These are phyloP conservation scores for Genyomyrus donnyi DNA, from an alignment of 2,113 vertebrate species.

Conservation along the genomic window DNA sequence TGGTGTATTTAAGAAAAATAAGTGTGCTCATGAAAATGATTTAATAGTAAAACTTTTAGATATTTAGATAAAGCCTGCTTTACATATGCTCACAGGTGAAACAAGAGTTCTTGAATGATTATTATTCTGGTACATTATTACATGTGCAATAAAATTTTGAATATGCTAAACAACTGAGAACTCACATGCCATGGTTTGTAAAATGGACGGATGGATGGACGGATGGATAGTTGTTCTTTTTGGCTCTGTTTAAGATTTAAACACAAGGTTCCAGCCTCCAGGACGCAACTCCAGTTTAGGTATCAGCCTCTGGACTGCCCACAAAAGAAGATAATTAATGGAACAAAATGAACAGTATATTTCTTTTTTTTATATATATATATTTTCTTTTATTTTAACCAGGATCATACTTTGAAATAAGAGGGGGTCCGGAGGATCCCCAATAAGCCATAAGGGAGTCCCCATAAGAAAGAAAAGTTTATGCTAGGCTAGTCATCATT, in stretches of 20 bases:
- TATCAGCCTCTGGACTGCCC: not conserved
- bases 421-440: not conserved
- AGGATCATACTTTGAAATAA: not conserved
- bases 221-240: not conserved
- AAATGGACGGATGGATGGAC: not conserved
- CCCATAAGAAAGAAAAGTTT: not conserved
- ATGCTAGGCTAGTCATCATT: not conserved
- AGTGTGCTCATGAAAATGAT: not conserved
- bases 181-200: not conserved
- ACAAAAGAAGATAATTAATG: not conserved
- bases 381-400: not conserved
- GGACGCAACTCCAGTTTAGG: not conserved
- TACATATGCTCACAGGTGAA: not conserved
- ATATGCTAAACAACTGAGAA: not conserved
- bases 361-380: no score
- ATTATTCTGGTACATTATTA: not conserved
- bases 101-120: not conserved
- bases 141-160: not conserved
- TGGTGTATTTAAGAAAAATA: not conserved
- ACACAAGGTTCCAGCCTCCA: not conserved
- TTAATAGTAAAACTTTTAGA: not conserved
- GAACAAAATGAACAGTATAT: not conserved
- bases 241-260: not conserved
- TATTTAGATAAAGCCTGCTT: not conserved
- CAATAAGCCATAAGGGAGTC: not conserved